These are phyloP conservation scores for Scolopax mira DNA, from an alignment of 2,113 vertebrate genomes.

Conservation along the genomic window DNA sequence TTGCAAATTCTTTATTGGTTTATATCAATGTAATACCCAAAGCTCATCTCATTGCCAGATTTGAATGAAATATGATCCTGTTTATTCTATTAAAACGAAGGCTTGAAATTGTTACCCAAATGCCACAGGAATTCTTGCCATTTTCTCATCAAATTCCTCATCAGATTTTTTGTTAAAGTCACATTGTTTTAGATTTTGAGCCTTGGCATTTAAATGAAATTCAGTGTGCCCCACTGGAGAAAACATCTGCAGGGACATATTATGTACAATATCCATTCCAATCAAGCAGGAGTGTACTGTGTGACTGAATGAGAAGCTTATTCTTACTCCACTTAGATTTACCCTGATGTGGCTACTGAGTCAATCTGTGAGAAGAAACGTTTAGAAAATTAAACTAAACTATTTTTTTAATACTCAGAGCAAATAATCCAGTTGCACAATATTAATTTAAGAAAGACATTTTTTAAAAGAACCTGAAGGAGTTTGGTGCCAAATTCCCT, in stretches of 20 bases:
- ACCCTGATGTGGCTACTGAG: constrained; percentile 77
- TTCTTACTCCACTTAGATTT: constrained; percentile 72
- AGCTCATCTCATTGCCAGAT: constrained; percentile 88
- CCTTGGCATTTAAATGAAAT: constrained; percentile 86
- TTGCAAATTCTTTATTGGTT: constrained; percentile 89
- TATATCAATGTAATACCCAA: constrained; percentile 86
- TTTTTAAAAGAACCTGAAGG: background rate
- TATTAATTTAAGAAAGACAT: constrained; percentile 58
- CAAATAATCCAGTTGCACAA: constrained; percentile 63
- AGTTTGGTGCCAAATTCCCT: constrained; percentile 3
- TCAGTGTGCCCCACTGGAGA: constrained; percentile 81
- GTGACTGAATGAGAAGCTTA: constrained; percentile 74
- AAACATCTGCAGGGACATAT: constrained; percentile 83
- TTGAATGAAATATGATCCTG: constrained; percentile 90
- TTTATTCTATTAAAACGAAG: constrained; percentile 89
- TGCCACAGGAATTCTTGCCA: constrained; percentile 87
- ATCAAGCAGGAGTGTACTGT: constrained; percentile 74
- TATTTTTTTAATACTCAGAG: constrained; percentile 60
- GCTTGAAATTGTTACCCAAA: constrained; percentile 87
- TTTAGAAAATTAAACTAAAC: constrained; percentile 77
- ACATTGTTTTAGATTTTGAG: constrained; percentile 86
- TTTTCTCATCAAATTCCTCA: constrained; percentile 88
- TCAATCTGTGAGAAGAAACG: constrained; percentile 67
- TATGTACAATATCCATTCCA: constrained; percentile 82
- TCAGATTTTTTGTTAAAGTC: constrained; percentile 85